Evolutionary conservation across 2,797 vertebrate genomes (phyloP), one percentile per base, ranked within the genome.

Genomic region (Sphenodon punctatus): DNA sequence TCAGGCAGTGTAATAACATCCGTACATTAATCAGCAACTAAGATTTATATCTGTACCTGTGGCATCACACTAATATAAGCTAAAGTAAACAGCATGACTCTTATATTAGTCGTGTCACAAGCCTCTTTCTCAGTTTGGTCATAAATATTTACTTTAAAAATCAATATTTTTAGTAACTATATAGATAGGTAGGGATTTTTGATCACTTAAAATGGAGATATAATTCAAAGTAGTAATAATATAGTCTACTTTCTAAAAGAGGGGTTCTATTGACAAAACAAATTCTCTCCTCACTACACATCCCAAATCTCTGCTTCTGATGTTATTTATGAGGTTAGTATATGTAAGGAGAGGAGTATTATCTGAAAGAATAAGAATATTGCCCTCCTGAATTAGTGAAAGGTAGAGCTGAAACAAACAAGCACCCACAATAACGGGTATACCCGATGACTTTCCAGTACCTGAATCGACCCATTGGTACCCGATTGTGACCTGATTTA

Each of bases 11-110:
- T 95, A 92, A 94, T 94, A 92, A 95, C 93, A 89, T 94, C 94
- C 96, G 95, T 96, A 89, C 41, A 92, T 96, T 97, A 97, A 96
- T 96, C 95, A 97, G 95, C 95, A 97, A 90, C 94, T 94, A 64
- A 92, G 92, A 95, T 95, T 96, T 96, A 93, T 96, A 94, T 90
- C 94, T 94, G 91, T 94, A 86, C 82, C 91, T 92, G 77, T 41
- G 63, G 74, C 81, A 89, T 91, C 91, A 80, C 78, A 74, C 59
- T 84, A 83, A 88, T 85, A 65, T 81, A 92, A 90, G 63, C 85
- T 75, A 89, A 93, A 93, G 92, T 91, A 94, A 94, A 90, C 80
- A 91, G 63, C 60, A 6, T 80, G 78, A 68, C 89, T 87, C 93
- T 94, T 92, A 55, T 79, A 56, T 91, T 88, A 88, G 81, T 92